phyloP scores from a whole-genome alignment of 2,113 vertebrate species.

The Rhinogobius similis region DNA sequence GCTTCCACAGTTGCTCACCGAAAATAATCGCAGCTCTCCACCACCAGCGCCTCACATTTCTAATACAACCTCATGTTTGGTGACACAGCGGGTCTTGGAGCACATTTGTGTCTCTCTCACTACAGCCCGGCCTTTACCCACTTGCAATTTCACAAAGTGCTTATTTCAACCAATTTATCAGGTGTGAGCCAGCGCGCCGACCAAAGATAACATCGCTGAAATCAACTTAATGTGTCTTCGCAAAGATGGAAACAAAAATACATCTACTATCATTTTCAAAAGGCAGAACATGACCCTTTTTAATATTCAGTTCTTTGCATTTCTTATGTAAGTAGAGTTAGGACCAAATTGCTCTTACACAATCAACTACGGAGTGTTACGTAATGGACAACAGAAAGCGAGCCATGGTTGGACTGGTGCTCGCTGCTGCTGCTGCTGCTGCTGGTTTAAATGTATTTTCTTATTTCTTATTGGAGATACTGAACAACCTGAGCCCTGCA shows the following conservation, averaged over 20 bases:
- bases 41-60: neutral
- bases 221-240: neutral
- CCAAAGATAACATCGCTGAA: neutral
- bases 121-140: neutral
- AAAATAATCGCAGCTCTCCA: constrained; percentile 8
- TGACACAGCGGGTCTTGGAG: neutral
- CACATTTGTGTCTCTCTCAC: neutral
- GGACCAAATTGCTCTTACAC: neutral
- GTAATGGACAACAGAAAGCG: neutral
- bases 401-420: neutral
- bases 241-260: constrained; percentile 9
- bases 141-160: constrained; percentile 1
- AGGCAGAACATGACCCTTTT: neutral
- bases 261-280: neutral
- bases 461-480: neutral
- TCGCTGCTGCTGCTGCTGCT: too few relatives aligned
- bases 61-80: neutral
- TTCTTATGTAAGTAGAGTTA: neutral
- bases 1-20: neutral
- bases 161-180: neutral
- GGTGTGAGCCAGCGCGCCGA: neutral
- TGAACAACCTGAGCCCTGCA: neutral
- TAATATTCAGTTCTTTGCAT: neutral
- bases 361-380: neutral
- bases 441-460: too few relatives aligned